phyloP scores from a whole-genome alignment of 2,113 vertebrate genomes.

The human region DNA sequence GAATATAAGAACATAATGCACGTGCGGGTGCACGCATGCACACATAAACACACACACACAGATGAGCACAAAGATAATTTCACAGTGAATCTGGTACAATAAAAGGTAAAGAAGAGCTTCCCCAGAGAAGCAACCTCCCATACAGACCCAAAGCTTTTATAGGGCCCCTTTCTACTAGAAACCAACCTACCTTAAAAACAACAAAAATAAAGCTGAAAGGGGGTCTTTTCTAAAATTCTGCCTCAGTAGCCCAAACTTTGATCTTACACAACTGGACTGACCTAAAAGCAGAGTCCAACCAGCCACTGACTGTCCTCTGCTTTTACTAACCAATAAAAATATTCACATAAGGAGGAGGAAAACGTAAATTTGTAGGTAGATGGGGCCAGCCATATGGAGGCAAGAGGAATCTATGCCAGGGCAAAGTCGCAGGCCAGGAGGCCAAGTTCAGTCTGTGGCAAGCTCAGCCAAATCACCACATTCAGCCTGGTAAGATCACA shows the following conservation, averaged over 20 bases:
- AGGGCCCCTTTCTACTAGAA: not conserved
- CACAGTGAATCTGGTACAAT: not conserved
- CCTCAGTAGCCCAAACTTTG: not conserved
- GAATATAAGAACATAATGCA: not conserved
- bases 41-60: too few relatives aligned
- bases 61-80: not conserved
- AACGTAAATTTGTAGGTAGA: too few relatives aligned
- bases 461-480: not conserved
- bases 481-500: not conserved
- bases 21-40: not conserved
- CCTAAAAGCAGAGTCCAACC: not conserved
- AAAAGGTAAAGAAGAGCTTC: not conserved
- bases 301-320: not conserved
- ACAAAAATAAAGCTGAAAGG: not conserved
- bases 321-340: not conserved
- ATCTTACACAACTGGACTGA: not conserved
- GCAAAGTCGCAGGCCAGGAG: not conserved
- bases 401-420: not conserved
- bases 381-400: rapidly evolving
- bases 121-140: not conserved
- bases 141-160: not conserved
- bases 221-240: not conserved
- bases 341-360: not conserved
- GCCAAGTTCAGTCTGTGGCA: not conserved
- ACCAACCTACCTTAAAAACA: not conserved